These are phyloP conservation scores for Orientallactaga bullata DNA, from an alignment of 2,113 vertebrate species.

Conservation along the genomic window DNA sequence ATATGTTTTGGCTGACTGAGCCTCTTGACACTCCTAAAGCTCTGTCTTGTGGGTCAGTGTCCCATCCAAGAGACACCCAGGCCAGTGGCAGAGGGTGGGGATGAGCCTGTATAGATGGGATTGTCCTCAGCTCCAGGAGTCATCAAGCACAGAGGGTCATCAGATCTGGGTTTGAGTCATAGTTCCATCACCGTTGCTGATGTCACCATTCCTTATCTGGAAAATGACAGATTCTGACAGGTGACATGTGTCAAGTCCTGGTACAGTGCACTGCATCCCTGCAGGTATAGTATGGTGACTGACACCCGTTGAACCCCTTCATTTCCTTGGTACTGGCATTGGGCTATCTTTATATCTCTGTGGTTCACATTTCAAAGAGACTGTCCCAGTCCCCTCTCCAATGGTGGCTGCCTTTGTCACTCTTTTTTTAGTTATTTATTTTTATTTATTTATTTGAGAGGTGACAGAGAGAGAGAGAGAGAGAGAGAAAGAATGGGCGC, in stretches of 20 bases:
- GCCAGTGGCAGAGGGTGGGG: background rate
- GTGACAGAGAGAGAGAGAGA: too few species aligned
- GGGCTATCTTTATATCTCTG: background rate
- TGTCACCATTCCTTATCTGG: background rate
- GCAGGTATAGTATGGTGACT: fast-evolving
- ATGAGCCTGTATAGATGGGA: background rate
- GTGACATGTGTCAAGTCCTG: background rate
- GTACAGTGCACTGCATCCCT: fast-evolving
- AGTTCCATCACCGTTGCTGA: background rate
- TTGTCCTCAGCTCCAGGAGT: fast-evolving
- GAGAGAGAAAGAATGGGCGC: too few species aligned
- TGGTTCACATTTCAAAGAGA: background rate
- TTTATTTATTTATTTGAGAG: too few species aligned
- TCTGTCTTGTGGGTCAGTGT: background rate
- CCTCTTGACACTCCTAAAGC: background rate
- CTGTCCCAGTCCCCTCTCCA: background rate
- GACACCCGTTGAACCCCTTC: too few species aligned
- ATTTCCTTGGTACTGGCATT: background rate
- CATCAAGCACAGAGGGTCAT: background rate
- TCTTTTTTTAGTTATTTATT: background rate
- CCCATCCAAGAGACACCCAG: background rate
- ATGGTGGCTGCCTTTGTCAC: background rate
- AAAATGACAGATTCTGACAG: background rate
- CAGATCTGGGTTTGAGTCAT: background rate
- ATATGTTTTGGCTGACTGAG: background rate